Percentiles rank a stretch among this genome's conserved stretches.
Evolutionary conservation across 2,888 invertebrate genomes (phyloP).

Genomic region (Euproctis similis): DNA sequence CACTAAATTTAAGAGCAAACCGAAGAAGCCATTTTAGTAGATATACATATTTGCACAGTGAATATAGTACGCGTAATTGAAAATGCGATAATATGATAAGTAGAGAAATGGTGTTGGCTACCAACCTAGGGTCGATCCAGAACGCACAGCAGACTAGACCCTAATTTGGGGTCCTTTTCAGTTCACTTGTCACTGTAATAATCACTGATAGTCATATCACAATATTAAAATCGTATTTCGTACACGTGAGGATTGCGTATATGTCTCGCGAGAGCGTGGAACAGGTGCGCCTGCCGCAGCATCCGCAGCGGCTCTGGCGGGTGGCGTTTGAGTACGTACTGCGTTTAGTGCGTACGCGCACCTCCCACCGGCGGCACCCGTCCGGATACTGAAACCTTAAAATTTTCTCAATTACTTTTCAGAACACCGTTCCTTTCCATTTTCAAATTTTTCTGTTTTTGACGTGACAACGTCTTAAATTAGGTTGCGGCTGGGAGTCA

Average conservation of each 20-base stretch:
- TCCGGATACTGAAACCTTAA: conserved; percentile 52
- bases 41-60: conserved; percentile 42
- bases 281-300: conserved; percentile 66
- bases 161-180: conserved; percentile 18
- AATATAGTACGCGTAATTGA: conserved; percentile 49
- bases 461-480: no score
- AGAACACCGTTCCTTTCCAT: conserved; percentile 11
- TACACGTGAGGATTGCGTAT: conserved; percentile 27
- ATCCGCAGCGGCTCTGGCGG: conserved; percentile 59
- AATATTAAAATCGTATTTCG: conserved; percentile 10
- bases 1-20: no score
- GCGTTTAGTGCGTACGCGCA: conserved; percentile 60
- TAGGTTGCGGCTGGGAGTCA: no score
- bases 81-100: conserved; percentile 51
- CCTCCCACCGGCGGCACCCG: conserved; percentile 57
- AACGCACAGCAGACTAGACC: conserved; percentile 38
- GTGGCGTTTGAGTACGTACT: conserved; percentile 27
- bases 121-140: conserved; percentile 61
- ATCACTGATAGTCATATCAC: conserved; percentile 54
- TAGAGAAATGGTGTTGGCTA: conserved; percentile 46
- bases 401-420: conserved; percentile 37
- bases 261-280: conserved; percentile 22
- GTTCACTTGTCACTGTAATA: conserved; percentile 52
- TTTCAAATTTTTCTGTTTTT: no score
- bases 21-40: no score